Evolutionary conservation across 2,113 vertebrate genomes (phyloP).

Genomic region (Acrocephalus arundinaceus): DNA sequence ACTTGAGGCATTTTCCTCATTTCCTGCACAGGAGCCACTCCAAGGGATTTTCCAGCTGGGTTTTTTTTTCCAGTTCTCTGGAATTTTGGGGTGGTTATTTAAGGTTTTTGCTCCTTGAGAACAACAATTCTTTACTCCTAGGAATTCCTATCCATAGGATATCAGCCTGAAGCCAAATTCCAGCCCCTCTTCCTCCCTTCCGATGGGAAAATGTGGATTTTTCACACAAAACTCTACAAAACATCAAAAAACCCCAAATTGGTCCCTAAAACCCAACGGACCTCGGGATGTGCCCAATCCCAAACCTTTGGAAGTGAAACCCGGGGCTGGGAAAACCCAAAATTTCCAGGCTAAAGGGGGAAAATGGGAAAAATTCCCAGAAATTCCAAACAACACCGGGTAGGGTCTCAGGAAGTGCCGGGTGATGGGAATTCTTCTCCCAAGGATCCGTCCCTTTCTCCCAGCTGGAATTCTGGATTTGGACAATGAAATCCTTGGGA

Average conservation of each 20-base stretch:
- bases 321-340: not conserved
- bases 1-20: accelerated
- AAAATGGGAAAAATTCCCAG: accelerated
- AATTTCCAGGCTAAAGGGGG: accelerated
- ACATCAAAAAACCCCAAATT: not conserved
- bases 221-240: not conserved
- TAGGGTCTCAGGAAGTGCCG: accelerated
- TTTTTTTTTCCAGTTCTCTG: not conserved
- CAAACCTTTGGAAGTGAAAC: accelerated
- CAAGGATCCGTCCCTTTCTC: not conserved
- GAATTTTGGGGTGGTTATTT: not conserved
- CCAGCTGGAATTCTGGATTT: not conserved
- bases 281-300: not conserved
- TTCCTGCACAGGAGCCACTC: not conserved
- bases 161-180: not conserved
- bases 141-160: accelerated
- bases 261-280: not conserved
- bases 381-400: accelerated
- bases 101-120: accelerated
- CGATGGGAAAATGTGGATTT: accelerated
- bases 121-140: accelerated
- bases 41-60: not conserved
- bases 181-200: not conserved
- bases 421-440: not conserved
- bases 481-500: too few relatives aligned